Conservation (phyloP, 2,797 vertebrate genomes). For the Graptemys geographica region DNA sequence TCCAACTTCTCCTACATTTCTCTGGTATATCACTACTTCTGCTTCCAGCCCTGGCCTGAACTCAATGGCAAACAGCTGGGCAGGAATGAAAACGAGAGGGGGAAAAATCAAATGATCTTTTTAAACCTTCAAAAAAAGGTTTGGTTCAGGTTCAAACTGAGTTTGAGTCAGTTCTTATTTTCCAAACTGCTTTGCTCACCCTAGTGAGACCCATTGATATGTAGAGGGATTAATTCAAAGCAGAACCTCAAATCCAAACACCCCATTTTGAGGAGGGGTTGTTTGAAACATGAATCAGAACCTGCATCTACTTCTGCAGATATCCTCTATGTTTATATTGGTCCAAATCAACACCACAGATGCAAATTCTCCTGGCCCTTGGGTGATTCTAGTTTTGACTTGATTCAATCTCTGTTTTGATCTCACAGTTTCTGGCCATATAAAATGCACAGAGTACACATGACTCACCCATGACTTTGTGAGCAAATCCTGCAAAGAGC, state of each 20-base stretch:
- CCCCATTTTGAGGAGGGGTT: conserved; percentile 1
- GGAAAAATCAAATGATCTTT: not conserved
- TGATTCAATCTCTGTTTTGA: not conserved
- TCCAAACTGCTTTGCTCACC: conserved; percentile 65
- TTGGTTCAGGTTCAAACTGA: conserved; percentile 38
- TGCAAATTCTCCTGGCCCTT: not conserved
- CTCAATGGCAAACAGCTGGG: not conserved
- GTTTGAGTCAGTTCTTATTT: conserved; percentile 49
- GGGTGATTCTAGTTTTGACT: not conserved
- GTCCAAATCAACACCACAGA: conserved; percentile 16
- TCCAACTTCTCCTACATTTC: not conserved
- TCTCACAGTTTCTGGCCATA: conserved; percentile 9
- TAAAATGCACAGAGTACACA: not conserved
- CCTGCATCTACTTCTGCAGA: not conserved
- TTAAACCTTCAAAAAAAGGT: conserved; percentile 1
- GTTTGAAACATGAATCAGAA: not conserved
- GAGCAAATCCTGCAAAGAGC: not conserved
- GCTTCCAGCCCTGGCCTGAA: not conserved
- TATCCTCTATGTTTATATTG: not conserved
- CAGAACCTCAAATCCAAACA: conserved; percentile 43
- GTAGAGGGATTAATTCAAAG: conserved; percentile 50
- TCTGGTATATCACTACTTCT: not conserved
- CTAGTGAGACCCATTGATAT: conserved; percentile 62
- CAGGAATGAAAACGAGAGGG: conserved; percentile 3
- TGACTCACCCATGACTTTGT: not conserved